Conservation (phyloP, 1,140 invertebrate species). For the Lycorma delicatula region DNA sequence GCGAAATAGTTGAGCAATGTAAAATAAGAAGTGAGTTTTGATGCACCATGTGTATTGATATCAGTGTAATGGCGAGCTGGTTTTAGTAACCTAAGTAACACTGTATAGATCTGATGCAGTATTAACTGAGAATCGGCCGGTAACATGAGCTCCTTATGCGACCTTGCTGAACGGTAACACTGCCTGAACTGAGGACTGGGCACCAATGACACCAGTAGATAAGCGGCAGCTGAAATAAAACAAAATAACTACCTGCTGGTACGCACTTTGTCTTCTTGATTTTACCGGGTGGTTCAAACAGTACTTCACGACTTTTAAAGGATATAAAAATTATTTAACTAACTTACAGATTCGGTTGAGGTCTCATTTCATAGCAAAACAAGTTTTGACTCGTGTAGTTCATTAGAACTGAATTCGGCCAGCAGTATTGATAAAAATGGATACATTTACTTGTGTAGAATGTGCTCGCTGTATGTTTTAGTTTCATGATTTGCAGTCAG, state of each 20-base stretch:
- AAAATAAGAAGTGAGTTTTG: slow-evolving; percentile 87
- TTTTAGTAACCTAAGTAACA: slow-evolving; percentile 65
- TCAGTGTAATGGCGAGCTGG: slow-evolving; percentile 77
- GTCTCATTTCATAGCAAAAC: no score
- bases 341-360: no score
- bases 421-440: no score
- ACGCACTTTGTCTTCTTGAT: no score
- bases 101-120: slow-evolving; percentile 65
- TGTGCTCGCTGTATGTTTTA: no score
- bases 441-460: no score
- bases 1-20: slow-evolving; percentile 83
- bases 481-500: no score
- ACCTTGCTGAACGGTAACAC: slow-evolving; percentile 60
- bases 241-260: slow-evolving; percentile 18
- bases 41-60: slow-evolving; percentile 74
- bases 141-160: slow-evolving; percentile 42
- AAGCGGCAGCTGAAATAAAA: slow-evolving; percentile 59
- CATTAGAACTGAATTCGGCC: no score
- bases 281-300: no score
- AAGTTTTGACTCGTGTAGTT: no score
- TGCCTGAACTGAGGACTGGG: slow-evolving; percentile 81
- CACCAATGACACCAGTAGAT: slow-evolving; percentile 77
- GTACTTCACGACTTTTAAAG: no score
- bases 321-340: no score
- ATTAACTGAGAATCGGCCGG: slow-evolving; percentile 64